phyloP scores from a whole-genome alignment of 37 sponge, comb jelly and placozoan genomes.

The Trichoplax adhaerens region DNA sequence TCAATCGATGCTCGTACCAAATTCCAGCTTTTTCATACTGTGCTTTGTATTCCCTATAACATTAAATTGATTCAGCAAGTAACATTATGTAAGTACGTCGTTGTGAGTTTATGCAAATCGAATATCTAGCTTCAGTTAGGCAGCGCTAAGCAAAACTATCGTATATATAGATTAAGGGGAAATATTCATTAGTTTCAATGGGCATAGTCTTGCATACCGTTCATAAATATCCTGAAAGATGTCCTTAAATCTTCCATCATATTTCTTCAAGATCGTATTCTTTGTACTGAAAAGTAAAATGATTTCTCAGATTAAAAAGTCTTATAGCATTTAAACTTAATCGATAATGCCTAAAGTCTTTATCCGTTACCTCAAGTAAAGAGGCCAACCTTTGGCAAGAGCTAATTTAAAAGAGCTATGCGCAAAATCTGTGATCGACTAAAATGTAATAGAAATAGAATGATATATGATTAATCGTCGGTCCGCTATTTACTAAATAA shows the following conservation, averaged over 20 bases:
- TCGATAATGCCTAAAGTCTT: not conserved
- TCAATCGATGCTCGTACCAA: constrained; percentile 93
- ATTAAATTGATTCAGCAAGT: not conserved
- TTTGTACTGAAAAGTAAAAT: constrained; percentile 33
- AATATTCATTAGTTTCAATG: not conserved
- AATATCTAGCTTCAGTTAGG: not conserved
- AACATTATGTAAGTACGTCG: no score
- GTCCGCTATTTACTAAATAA: not conserved
- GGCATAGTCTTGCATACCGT: constrained; percentile 16
- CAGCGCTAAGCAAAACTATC: not conserved
- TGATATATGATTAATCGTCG: not conserved
- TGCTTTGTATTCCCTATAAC: constrained; percentile 50
- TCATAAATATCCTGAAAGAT: constrained; percentile 83
- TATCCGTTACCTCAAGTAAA: constrained; percentile 40
- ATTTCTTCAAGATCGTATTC: constrained; percentile 87
- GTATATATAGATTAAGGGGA: not conserved
- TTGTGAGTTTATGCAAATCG: no score
- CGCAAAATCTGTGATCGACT: constrained; percentile 84
- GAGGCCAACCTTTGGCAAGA: constrained; percentile 69
- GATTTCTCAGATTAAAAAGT: not conserved
- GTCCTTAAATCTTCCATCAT: constrained; percentile 91
- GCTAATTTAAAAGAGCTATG: constrained; percentile 80
- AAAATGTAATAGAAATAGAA: not conserved
- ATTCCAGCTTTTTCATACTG: constrained; percentile 63
- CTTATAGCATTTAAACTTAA: constrained; percentile 4